Conservation (phyloP, 2,797 vertebrate species). For the Triplophysa bombifrons region DNA sequence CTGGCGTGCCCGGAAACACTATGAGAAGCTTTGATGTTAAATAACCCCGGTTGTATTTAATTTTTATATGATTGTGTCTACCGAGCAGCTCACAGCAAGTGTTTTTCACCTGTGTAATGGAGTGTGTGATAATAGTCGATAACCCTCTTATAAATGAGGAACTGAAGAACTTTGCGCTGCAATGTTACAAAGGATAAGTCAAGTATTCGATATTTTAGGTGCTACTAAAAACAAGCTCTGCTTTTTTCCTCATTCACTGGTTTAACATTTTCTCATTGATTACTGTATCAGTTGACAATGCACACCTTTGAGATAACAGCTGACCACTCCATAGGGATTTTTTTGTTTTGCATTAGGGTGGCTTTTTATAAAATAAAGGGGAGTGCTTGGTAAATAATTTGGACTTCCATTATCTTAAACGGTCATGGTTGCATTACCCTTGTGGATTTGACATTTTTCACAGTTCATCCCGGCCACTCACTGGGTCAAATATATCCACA, state of each 20-base stretch:
- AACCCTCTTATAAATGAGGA: conserved; percentile 56
- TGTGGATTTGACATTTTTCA: background rate
- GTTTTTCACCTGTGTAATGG: conserved; percentile 56
- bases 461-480: background rate
- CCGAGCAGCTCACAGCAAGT: conserved; percentile 39
- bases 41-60: background rate
- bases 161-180: conserved; percentile 42
- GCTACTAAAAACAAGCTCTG: conserved; percentile 25
- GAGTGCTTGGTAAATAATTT: conserved; percentile 44
- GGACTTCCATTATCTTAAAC: conserved; percentile 43
- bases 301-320: conserved; percentile 22
- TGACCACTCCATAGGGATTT: conserved; percentile 45
- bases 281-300: conserved; percentile 33
- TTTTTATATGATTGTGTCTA: conserved; percentile 40
- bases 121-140: conserved; percentile 54
- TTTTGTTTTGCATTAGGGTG: conserved; percentile 43
- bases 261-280: conserved; percentile 51
- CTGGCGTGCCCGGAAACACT: conserved; percentile 3
- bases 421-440: conserved; percentile 24
- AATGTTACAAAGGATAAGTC: conserved; percentile 56
- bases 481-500: background rate
- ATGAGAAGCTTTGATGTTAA: conserved; percentile 24
- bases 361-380: conserved; percentile 56
- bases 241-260: conserved; percentile 33
- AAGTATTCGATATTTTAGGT: conserved; percentile 48